Percentiles rank a stretch among this genome's conserved stretches.
These are phyloP conservation scores for Ramazzottius varieornatus DNA, from an alignment of 2,888 invertebrate species.

Conservation along the genomic window DNA sequence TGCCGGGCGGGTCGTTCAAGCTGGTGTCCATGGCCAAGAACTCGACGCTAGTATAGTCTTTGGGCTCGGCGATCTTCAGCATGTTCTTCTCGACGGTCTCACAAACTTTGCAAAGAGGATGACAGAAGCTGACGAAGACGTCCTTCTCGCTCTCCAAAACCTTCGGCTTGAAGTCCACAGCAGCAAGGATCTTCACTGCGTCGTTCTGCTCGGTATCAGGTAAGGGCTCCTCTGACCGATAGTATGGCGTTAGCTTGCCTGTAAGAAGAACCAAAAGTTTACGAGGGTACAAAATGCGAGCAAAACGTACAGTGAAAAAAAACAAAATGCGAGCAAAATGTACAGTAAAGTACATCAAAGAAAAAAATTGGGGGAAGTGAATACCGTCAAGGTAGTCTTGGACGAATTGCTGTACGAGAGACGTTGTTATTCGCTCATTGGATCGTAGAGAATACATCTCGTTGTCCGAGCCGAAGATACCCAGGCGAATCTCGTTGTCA, in stretches of 20 bases:
- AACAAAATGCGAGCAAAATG: too few species aligned
- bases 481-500: neutral
- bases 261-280: neutral
- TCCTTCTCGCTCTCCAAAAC: neutral
- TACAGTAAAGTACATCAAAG: too few species aligned
- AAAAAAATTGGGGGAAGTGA: too few species aligned
- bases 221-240: neutral
- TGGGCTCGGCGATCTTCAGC: neutral
- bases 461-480: neutral
- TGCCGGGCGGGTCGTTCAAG: conserved; percentile 1
- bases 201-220: neutral
- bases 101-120: neutral
- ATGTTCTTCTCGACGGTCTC: neutral
- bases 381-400: neutral
- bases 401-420: neutral
- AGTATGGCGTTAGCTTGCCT: neutral
- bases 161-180: neutral
- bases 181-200: neutral
- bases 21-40: conserved; percentile 2
- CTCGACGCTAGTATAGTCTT: neutral
- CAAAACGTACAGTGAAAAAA: too few species aligned
- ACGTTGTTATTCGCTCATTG: neutral
- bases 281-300: too few species aligned
- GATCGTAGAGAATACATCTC: neutral
- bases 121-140: neutral